phyloP scores from a whole-genome alignment of 1,140 invertebrate species.

The Caenorhabditis brenneri region DNA sequence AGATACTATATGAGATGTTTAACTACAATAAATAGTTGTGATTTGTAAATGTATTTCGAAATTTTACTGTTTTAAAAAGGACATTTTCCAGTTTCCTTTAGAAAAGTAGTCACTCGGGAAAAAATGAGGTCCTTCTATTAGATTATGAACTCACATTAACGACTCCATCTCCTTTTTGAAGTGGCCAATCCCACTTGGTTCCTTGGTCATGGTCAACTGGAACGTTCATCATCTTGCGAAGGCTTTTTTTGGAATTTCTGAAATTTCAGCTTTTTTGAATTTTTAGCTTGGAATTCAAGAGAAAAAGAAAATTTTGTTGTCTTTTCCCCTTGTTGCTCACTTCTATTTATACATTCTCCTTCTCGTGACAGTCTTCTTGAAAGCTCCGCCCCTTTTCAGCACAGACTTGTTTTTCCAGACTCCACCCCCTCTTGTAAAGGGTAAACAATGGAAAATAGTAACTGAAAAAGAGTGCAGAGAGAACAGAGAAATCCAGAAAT shows the following conservation, averaged over 20 bases:
- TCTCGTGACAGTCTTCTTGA: neutral
- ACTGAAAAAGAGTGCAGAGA: neutral
- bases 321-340: neutral
- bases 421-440: neutral
- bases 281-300: neutral
- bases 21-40: neutral
- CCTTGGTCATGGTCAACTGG: conserved; percentile 23
- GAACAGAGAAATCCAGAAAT: neutral
- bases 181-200: conserved; percentile 54
- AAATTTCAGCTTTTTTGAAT: neutral
- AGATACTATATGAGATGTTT: too few relatives aligned
- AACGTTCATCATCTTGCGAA: conserved; percentile 54
- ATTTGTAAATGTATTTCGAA: too few relatives aligned
- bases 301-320: neutral
- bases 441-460: neutral
- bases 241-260: conserved; percentile 24
- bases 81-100: too few relatives aligned
- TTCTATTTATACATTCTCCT: neutral
- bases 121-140: too few relatives aligned
- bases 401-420: neutral
- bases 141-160: neutral
- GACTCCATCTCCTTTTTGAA: conserved; percentile 45
- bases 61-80: too few relatives aligned
- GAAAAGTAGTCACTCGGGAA: too few relatives aligned
- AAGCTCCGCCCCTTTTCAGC: neutral